Evolutionary conservation across 2,113 vertebrate species (phyloP), one percentile per base, ranked within the genome.

Genomic region (Onychorhynchus coronatus): DNA sequence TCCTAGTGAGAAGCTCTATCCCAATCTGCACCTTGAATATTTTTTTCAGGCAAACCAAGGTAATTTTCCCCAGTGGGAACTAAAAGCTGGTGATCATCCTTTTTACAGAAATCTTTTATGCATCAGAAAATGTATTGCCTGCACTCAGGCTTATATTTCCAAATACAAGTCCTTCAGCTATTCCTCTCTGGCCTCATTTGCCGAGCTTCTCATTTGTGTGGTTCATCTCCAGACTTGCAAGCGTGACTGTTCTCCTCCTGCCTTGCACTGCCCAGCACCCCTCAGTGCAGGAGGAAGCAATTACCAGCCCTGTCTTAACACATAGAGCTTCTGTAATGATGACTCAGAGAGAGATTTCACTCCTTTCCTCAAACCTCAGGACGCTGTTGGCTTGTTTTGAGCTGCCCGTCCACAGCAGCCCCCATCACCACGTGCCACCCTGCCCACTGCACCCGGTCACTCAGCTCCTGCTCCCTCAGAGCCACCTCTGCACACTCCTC

Each of bases 401-500:
- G 85, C 37, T 39, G 42, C 41, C 28, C 47, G 52, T 5, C 42
- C 56, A 16, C 61, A 67, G 5, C 55, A 85, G 59, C 4, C 12
- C 42, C 42, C 19, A 4, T 6, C 39, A 35, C 6, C 50, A 10
- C 0, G 0, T 14, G 42, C 39, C 75, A 52, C 33, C 37, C 66
- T 39, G 65, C 17, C 12, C 0, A 0, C 46, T 27, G 33, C 17
- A 11, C 33, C 63, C 0, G 0, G 13, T 19, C 62, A 23, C 12
- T n/a, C 6, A 10, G 7, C 13, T 66, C 65, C 75, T 66, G 58
- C n/a, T 77, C 35, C 52, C 41, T 41, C 37, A 55, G n/a, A 84
- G 31, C 21, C 46, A 42, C 41, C 52, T 49, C 17, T 8, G 6
- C 61, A 24, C 15, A 22, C 20, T 75, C 31, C 24, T 59, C 72